Evolutionary conservation across 2,797 vertebrate species (phyloP).

Genomic region (Mionectes olivaceus): DNA sequence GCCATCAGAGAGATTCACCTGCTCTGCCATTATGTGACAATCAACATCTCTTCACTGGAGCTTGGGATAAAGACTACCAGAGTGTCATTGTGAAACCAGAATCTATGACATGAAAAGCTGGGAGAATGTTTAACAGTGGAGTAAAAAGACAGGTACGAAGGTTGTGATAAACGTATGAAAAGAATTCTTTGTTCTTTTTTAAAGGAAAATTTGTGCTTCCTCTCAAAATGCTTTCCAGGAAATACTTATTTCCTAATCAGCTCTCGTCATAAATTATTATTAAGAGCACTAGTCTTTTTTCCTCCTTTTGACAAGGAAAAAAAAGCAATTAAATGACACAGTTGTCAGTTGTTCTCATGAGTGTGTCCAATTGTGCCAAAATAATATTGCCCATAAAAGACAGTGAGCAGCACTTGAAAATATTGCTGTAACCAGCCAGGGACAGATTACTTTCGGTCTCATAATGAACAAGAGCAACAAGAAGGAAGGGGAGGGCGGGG

Average conservation of each 20-base stretch:
- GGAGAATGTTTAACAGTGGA: neutral
- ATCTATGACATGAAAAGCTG: neutral
- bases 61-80: neutral
- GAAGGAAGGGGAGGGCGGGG: neutral
- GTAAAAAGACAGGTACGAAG: neutral
- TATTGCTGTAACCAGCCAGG: neutral
- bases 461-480: neutral
- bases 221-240: slow-evolving; percentile 5
- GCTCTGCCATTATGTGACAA: neutral
- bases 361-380: neutral
- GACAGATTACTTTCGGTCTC: neutral
- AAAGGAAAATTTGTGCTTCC: neutral
- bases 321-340: neutral
- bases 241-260: neutral
- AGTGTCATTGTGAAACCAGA: neutral
- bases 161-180: neutral
- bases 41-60: neutral
- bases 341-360: neutral
- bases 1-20: neutral
- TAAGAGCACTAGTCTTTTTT: neutral
- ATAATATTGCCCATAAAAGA: neutral
- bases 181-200: neutral
- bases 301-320: neutral
- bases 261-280: neutral
- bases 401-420: neutral